Evolutionary conservation across 2,113 vertebrate genomes (phyloP), one percentile per base, ranked within the genome.

Genomic region (Amblyopsis rosae): DNA sequence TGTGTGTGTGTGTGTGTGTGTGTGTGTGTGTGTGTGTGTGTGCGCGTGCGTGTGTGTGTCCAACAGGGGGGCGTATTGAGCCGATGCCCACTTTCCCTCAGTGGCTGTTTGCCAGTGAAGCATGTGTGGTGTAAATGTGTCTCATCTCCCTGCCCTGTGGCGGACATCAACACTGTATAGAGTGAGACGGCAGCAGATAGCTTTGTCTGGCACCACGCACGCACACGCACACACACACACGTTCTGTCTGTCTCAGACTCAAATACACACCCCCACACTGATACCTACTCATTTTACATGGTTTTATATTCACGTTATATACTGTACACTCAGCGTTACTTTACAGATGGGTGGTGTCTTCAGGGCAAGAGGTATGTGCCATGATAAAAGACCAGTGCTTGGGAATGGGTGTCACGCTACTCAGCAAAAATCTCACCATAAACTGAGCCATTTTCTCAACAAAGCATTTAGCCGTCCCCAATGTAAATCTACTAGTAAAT

Each of bases 41-140:
- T 73, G 61, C 70, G 9, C 5, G 59, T 19, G 47, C 7, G 13
- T 33, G 65, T 72, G 5, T 8, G 5, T 68, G 50, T 70, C 59
- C 60, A 35, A 32, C 55, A 6, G 35, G 59, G 75, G 67, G 61
- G 72, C 65, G 61, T 72, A 62, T 67, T 86, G 78, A 74, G 60
- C 65, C 46, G 50, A 58, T 82, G 80, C 79, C 75, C 69, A 76
- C 73, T 89, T 82, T 86, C 83, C 68, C 16, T 82, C 75, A 68
- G 75, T 72, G 69, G 63, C 66, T 33, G 63, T 81, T 79, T 80
- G 66, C 65, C 67, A 71, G 70, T 62, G n/a, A 67, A 59, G 71
- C 51, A 60, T 8, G 56, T 59, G 71, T 79, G 56, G 75, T 73
- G 72, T 72, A 50, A 58, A 69, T 71, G 33, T 62, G 63, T 74